A percentile compares a stretch with the other conserved stretches of the same genome.
These are phyloP conservation scores for Pseudachorutes palmiensis DNA, from an alignment of 1,140 invertebrate genomes.

Conservation along the genomic window DNA sequence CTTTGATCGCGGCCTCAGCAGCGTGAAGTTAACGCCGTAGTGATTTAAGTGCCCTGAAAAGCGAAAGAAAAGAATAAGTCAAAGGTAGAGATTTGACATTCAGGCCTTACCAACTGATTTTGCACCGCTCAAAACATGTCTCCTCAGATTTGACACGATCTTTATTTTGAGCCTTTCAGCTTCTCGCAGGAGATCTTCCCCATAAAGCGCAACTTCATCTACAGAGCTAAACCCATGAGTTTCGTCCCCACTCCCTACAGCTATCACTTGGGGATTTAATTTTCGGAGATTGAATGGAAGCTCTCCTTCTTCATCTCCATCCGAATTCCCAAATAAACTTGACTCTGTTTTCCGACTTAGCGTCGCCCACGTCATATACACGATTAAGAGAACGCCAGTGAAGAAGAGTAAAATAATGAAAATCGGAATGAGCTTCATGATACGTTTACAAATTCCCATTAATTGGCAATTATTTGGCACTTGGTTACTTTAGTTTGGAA, in stretches of 20 bases:
- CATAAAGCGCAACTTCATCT: constrained; percentile 25
- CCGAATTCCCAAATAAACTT: constrained; percentile 14
- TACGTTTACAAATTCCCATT: constrained; percentile 4
- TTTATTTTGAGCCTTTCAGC: constrained; percentile 34
- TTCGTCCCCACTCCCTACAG: constrained; percentile 18
- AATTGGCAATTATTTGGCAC: no score
- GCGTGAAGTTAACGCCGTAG: constrained; percentile 34
- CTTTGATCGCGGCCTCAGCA: constrained; percentile 25
- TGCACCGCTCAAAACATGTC: constrained; percentile 29
- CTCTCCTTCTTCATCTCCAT: neutral
- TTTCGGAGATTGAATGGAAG: neutral
- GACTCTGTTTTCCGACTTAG: constrained; percentile 10
- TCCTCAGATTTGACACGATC: constrained; percentile 30
- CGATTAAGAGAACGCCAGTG: constrained; percentile 31
- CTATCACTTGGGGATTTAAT: neutral
- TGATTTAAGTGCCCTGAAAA: constrained; percentile 35
- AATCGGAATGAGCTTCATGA: constrained; percentile 34
- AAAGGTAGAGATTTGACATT: neutral
- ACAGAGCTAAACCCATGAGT: constrained; percentile 22
- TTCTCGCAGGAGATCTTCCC: constrained; percentile 15
- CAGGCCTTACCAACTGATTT: constrained; percentile 29
- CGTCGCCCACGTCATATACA: constrained; percentile 33
- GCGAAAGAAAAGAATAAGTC: neutral
- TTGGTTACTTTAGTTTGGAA: no score
- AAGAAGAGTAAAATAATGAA: constrained; percentile 35